Evolutionary conservation across 2,888 invertebrate species (phyloP), one percentile per base, ranked within the genome.

Genomic region (Sepiola atlantica): DNA sequence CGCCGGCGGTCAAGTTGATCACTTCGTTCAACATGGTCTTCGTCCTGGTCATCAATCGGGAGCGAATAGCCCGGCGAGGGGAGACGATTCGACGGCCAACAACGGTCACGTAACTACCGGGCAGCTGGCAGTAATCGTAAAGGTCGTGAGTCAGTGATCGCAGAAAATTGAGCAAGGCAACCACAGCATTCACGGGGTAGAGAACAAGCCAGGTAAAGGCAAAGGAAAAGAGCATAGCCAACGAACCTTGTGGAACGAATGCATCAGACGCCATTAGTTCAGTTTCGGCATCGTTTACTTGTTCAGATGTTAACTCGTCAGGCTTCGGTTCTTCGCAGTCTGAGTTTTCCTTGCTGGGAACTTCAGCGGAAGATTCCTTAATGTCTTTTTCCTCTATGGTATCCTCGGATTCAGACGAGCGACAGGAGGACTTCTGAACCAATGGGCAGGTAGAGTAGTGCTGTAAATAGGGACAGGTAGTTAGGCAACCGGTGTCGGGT

Each of bases 191-290:
- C 3, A 77, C 77, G 4, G 77, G 77, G 16, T 77, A 32, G 14
- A 77, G 77, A 8, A 77, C 77, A n/a, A 77, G 77, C 77, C 77
- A 77, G 14, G 77, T 77, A 18, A 77, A 77, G 14, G 18, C n/a
- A 12, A 77, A 16, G 2, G n/a, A 12, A 14, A 77, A 77, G n/a
- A 77, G n/a, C 18, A n/a, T 77, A 16, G n/a, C 77, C n/a, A 77
- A 18, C n/a, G n/a, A 77, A 20, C n/a, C 32, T 77, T 77, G n/a
- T 77, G n/a, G n/a, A 32, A 3, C 77, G 77, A 16, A 77, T 14
- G n/a, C n/a, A 12, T 16, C 32, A 2, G n/a, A 12, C n/a, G 28
- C 6, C 10, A n/a, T 14, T n/a, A 0, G 32, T 2, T n/a, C 14
- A 16, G n/a, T 21, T 28, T 12, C 28, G 10, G 77, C 4, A 16